These are phyloP conservation scores for Ptilorrhoa leucosticta DNA, from an alignment of 2,113 vertebrate genomes.

Conservation along the genomic window DNA sequence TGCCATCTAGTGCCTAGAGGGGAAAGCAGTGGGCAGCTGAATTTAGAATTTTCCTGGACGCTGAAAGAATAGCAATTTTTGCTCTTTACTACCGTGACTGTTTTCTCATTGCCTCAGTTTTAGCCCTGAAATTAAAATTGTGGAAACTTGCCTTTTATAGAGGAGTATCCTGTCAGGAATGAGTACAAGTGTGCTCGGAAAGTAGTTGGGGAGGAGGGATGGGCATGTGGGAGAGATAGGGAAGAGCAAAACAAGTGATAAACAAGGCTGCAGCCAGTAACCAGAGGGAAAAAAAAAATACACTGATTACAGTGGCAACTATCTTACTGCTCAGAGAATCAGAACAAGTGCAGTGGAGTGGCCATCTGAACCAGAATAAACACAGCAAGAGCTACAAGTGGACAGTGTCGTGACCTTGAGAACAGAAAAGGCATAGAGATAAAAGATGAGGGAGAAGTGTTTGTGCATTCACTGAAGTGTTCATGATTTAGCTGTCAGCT, in stretches of 20 bases:
- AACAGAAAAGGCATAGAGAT: not conserved
- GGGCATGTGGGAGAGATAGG: rapidly evolving
- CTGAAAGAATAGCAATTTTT: not conserved
- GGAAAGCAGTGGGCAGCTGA: not conserved
- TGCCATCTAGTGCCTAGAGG: not conserved
- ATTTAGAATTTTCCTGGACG: rapidly evolving
- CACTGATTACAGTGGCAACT: not conserved
- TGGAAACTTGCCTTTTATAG: not conserved
- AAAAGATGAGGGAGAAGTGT: not conserved
- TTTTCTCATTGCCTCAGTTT: not conserved
- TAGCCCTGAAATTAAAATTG: not conserved
- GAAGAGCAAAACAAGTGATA: not conserved
- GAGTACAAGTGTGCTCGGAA: rapidly evolving
- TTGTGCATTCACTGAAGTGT: not conserved
- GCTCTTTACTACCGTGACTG: not conserved
- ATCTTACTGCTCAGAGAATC: not conserved
- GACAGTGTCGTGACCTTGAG: not conserved
- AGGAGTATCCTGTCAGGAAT: not conserved
- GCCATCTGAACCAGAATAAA: not conserved
- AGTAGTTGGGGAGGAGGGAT: rapidly evolving
- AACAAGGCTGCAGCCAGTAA: not conserved
- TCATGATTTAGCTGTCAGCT: not conserved
- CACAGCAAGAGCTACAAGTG: not conserved
- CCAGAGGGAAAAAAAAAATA: not conserved
- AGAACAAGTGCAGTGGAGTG: not conserved